Percentiles rank a stretch among this genome's conserved stretches.
These are phyloP conservation scores for Asobara japonica DNA, from an alignment of 1,140 invertebrate species.

Conservation along the genomic window DNA sequence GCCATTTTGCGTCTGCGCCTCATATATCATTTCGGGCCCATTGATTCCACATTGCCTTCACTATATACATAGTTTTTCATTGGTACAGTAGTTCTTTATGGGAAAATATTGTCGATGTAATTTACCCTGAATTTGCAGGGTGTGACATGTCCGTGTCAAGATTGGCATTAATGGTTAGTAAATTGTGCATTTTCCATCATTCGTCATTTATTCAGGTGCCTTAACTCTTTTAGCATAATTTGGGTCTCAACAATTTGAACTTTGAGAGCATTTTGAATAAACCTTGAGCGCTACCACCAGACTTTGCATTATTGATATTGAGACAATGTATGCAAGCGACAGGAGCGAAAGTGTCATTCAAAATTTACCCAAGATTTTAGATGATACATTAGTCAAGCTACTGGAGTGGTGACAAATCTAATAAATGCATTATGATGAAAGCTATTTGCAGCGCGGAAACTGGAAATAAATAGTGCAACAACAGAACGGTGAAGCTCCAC, in stretches of 20 bases:
- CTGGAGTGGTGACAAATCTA: background rate
- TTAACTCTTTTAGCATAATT: no score
- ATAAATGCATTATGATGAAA: background rate
- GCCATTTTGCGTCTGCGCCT: constrained; percentile 55
- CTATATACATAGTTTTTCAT: constrained; percentile 7
- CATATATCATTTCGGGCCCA: constrained; percentile 57
- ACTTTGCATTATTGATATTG: background rate
- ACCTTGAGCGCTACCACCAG: no score
- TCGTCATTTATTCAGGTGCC: no score
- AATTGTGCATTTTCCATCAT: no score
- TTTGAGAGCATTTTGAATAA: no score
- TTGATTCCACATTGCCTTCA: constrained; percentile 49
- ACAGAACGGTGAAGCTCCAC: background rate
- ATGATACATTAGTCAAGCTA: background rate
- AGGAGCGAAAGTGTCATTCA: background rate
- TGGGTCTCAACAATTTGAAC: no score
- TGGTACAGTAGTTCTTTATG: background rate
- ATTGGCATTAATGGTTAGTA: no score
- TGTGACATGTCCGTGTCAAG: no score
- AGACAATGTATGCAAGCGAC: background rate
- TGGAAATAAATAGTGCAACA: background rate
- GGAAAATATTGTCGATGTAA: background rate
- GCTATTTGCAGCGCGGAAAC: background rate
- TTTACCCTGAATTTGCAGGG: background rate
- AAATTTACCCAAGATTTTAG: background rate